A percentile compares a stretch with the other conserved stretches of the same genome.
Evolutionary conservation across 2,797 vertebrate genomes (phyloP).

Genomic region (Denticeps clupeoides): DNA sequence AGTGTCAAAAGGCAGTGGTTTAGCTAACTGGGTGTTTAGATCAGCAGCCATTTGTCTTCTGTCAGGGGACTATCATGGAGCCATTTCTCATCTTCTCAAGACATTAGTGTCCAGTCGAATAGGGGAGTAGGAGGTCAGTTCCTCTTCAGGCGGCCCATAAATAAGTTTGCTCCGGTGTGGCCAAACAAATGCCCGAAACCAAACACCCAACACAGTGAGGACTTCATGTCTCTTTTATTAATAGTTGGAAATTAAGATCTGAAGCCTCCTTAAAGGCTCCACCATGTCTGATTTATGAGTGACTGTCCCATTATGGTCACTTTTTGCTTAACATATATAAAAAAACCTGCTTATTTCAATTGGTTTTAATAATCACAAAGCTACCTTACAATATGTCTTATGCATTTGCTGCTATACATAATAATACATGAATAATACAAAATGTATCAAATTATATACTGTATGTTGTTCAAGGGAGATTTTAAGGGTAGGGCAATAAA

Average conservation of each 20-base stretch:
- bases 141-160: conserved; percentile 18
- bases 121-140: conserved; percentile 29
- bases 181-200: conserved; percentile 33
- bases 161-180: conserved; percentile 18
- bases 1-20: conserved; percentile 16
- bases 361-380: neutral
- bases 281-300: no score
- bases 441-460: no score
- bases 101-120: conserved; percentile 25
- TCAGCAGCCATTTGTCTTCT: conserved; percentile 34
- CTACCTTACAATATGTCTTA: no score
- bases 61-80: conserved; percentile 26
- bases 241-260: no score
- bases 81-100: conserved; percentile 30
- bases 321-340: no score
- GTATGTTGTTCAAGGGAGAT: no score
- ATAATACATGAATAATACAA: no score
- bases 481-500: conserved; percentile 30
- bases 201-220: conserved; percentile 28
- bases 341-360: no score
- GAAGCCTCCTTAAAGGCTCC: no score
- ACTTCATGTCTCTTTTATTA: conserved; percentile 21
- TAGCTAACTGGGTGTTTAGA: conserved; percentile 25
- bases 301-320: no score
- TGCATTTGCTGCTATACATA: no score